Percentiles rank a stretch among this genome's conserved stretches.
Conservation (phyloP, 2,888 invertebrate species). For the Isoperla grammatica region DNA sequence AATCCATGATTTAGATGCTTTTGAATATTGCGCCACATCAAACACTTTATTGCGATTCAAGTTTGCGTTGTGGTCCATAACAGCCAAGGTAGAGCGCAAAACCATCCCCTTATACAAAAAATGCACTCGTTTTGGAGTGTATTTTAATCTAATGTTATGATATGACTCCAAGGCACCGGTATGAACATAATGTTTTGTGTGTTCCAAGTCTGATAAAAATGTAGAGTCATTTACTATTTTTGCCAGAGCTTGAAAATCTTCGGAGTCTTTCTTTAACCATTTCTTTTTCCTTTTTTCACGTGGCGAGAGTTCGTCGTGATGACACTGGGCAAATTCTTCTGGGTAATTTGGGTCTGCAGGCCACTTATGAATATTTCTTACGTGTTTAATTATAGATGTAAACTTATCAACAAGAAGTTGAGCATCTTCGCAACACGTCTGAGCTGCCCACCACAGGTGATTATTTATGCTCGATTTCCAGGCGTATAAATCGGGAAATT, state of each 20-base stretch:
- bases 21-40: neutral
- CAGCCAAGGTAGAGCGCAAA: neutral
- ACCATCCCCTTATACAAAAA: neutral
- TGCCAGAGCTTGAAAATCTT: neutral
- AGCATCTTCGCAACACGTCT: neutral
- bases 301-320: neutral
- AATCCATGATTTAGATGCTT: constrained; percentile 1
- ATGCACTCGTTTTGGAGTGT: neutral
- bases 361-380: neutral
- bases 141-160: constrained; percentile 2
- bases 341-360: neutral
- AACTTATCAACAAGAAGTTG: constrained; percentile 3
- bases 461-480: constrained; percentile 8
- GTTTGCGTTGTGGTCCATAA: constrained; percentile 3
- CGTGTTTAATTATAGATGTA: neutral
- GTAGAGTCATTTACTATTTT: neutral
- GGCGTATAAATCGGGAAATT: neutral
- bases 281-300: neutral
- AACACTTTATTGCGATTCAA: neutral
- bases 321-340: neutral
- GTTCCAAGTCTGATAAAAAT: too few relatives aligned
- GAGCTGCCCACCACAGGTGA: neutral
- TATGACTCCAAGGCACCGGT: neutral
- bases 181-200: too few relatives aligned
- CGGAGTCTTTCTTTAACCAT: neutral